Conservation (phyloP, 2,797 vertebrate genomes). For the Cephalopachus bancanus region DNA sequence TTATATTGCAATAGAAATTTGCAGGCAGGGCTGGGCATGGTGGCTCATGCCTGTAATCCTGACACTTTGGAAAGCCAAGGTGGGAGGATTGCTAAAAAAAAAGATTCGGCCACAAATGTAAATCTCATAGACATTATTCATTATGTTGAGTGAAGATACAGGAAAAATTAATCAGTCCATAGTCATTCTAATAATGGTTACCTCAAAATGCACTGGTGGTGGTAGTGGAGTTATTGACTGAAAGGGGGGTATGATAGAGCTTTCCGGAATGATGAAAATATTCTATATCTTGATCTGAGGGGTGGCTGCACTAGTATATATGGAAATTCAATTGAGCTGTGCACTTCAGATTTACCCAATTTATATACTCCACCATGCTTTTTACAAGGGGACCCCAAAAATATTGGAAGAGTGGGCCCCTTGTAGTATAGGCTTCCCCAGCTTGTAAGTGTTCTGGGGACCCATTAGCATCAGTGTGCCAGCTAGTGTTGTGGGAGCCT, state of each 20-base stretch:
- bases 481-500: too few relatives aligned
- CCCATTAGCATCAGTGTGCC: too few relatives aligned
- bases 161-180: background rate
- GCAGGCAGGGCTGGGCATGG: background rate
- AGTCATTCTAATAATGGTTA: background rate
- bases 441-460: too few relatives aligned
- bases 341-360: background rate
- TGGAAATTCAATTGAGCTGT: background rate
- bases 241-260: background rate
- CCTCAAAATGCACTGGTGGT: background rate
- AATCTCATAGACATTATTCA: background rate
- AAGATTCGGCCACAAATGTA: background rate
- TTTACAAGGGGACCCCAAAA: too few relatives aligned
- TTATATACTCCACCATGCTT: background rate
- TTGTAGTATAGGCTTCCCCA: too few relatives aligned
- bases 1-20: background rate
- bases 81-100: too few relatives aligned
- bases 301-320: background rate
- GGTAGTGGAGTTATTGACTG: background rate
- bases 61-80: too few relatives aligned
- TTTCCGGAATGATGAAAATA: background rate
- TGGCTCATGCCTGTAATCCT: too few relatives aligned
- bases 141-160: background rate
- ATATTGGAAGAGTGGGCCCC: too few relatives aligned
- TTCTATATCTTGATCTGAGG: background rate